phyloP scores from a whole-genome alignment of 2,797 vertebrate genomes.

The Hafferia zeledoni region DNA sequence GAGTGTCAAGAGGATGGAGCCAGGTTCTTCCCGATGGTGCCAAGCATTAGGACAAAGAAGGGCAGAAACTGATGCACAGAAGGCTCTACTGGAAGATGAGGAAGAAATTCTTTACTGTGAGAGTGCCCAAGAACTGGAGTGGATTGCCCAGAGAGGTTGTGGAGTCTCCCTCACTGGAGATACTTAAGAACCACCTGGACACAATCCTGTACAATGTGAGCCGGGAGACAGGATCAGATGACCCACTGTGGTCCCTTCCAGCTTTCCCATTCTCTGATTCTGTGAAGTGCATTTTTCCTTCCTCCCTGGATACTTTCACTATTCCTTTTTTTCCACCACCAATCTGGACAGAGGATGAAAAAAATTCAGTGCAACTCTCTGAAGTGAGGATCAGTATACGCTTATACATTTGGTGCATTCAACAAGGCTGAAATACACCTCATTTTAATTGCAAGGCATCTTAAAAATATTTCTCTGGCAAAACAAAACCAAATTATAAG shows the following conservation, averaged over 20 bases:
- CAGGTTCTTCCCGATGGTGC: not conserved
- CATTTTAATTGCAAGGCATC: not conserved
- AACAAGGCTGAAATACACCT: not conserved
- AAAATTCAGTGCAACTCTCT: not conserved
- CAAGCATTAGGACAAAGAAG: not conserved
- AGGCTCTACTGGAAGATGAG: not conserved
- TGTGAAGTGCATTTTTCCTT: not conserved
- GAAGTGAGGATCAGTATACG: not conserved
- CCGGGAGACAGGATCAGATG: not conserved
- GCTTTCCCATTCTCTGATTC: not conserved
- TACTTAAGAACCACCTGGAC: not conserved
- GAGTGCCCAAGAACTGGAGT: not conserved
- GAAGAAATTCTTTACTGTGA: not conserved
- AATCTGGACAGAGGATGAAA: not conserved
- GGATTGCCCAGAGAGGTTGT: not conserved
- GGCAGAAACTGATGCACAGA: not conserved
- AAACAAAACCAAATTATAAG: not conserved
- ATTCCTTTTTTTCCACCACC: not conserved
- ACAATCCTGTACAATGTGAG: not conserved
- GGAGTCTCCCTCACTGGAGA: not conserved
- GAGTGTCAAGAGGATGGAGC: not conserved
- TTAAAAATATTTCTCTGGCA: not conserved
- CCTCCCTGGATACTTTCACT: not conserved
- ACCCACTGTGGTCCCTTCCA: not conserved
- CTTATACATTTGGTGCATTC: not conserved